These are phyloP conservation scores for Pandemis heparana DNA, from an alignment of 2,888 invertebrate species.

Conservation along the genomic window DNA sequence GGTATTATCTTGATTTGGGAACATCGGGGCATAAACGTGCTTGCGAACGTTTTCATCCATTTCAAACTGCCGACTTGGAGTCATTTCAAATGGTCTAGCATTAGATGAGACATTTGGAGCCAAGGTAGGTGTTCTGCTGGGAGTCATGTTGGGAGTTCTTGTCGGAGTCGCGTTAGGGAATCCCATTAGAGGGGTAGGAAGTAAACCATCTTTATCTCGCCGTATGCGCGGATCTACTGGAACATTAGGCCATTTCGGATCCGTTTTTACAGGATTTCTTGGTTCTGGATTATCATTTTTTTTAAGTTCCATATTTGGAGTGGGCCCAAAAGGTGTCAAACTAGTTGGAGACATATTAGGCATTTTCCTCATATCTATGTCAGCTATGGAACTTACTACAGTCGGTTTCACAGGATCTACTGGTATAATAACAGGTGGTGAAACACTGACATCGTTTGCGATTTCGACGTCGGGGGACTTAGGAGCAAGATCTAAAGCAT, in stretches of 20 bases:
- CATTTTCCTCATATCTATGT: constrained; percentile 74
- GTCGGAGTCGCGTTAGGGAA: constrained; percentile 48
- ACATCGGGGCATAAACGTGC: constrained; percentile 72
- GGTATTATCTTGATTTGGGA: constrained; percentile 53
- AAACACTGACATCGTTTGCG: constrained; percentile 51
- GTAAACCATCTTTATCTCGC: constrained; percentile 53
- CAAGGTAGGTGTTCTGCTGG: constrained; percentile 47
- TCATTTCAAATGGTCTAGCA: constrained; percentile 62
- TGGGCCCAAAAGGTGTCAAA: constrained; percentile 17
- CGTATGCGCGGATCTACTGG: constrained; percentile 66
- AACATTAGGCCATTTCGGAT: constrained; percentile 40
- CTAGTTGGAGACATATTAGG: constrained; percentile 50
- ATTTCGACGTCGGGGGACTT: constrained; percentile 74
- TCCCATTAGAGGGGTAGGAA: constrained; percentile 9
- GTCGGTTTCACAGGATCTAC: constrained; percentile 66
- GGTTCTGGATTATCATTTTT: constrained; percentile 40
- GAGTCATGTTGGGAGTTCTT: constrained; percentile 44
- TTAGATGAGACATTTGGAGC: constrained; percentile 52
- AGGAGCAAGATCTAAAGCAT: constrained; percentile 67
- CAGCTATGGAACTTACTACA: constrained; percentile 54
- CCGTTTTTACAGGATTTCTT: constrained; percentile 48
- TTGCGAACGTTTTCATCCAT: constrained; percentile 57
- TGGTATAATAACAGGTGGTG: constrained; percentile 75
- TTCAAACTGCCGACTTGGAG: constrained; percentile 62
- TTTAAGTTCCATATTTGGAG: constrained; percentile 20